Evolutionary conservation across 2,113 vertebrate genomes (phyloP).

Genomic region (Toxotes chatareus): DNA sequence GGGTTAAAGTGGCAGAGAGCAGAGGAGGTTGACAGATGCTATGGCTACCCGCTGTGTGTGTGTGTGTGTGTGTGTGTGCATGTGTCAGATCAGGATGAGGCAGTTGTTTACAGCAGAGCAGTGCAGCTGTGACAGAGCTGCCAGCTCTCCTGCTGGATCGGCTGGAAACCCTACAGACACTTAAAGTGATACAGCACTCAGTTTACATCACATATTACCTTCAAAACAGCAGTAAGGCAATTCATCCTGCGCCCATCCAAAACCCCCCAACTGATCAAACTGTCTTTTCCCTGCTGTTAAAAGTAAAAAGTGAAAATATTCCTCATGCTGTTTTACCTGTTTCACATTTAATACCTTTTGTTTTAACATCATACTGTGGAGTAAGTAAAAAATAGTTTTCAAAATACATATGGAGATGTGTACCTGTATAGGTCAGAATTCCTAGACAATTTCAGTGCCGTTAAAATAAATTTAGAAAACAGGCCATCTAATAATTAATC

Average conservation of each 20-base stretch:
- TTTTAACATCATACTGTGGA: not conserved
- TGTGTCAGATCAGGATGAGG: not conserved
- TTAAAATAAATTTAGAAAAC: not conserved
- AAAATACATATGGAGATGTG: not conserved
- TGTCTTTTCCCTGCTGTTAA: not conserved
- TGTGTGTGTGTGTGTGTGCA: slow-evolving; percentile 3
- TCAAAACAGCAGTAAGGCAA: not conserved
- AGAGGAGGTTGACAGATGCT: slow-evolving; percentile 46
- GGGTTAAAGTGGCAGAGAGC: slow-evolving; percentile 40
- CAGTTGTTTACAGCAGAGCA: slow-evolving; percentile 58
- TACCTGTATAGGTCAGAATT: not conserved
- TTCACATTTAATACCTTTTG: not conserved
- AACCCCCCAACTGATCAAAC: not conserved
- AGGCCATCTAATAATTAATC: not conserved
- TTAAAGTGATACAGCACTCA: slow-evolving; percentile 10
- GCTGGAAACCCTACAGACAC: not conserved
- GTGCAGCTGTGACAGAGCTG: slow-evolving; percentile 51
- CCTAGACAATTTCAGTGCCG: not conserved
- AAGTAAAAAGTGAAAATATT: not conserved
- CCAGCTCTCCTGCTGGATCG: slow-evolving; percentile 11
- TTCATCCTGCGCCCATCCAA: not conserved
- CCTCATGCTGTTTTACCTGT: not conserved
- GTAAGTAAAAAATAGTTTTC: not conserved
- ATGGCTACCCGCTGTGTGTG: slow-evolving; percentile 17
- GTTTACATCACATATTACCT: slow-evolving; percentile 7